phyloP scores from a whole-genome alignment of 1,140 invertebrate species.

The Maniola jurtina region DNA sequence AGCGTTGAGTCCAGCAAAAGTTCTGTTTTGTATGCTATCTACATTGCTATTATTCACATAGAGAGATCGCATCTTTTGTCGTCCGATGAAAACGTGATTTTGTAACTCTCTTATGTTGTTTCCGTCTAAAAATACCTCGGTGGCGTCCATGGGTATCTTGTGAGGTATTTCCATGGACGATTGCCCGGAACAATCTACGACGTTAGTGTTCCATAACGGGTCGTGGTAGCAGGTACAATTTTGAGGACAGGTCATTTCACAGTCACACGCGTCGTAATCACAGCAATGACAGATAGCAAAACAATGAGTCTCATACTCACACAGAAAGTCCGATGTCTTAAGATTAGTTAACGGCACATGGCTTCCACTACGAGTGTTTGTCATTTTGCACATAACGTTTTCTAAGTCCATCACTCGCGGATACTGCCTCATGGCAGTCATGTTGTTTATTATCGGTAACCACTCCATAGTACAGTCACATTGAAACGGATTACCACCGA shows the following conservation, averaged over 20 bases:
- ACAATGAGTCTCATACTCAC: conserved; percentile 94
- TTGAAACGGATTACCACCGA: conserved; percentile 93
- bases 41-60: conserved; percentile 93
- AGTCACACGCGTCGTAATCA: conserved; percentile 96
- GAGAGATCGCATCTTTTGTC: conserved; percentile 92
- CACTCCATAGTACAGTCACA: conserved; percentile 96
- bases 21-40: conserved; percentile 93
- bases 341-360: conserved; percentile 83
- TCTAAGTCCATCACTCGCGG: conserved; percentile 92
- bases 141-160: conserved; percentile 95
- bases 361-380: conserved; percentile 85
- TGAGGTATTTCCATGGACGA: conserved; percentile 87
- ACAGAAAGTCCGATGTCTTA: conserved; percentile 91
- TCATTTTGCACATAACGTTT: conserved; percentile 90
- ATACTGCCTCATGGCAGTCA: conserved; percentile 88
- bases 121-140: conserved; percentile 94
- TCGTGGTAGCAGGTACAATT: conserved; percentile 96
- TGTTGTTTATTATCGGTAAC: conserved; percentile 92
- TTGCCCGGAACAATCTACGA: conserved; percentile 92
- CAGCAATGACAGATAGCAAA: conserved; percentile 96
- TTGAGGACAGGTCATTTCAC: conserved; percentile 95
- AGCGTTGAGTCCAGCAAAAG: conserved; percentile 92
- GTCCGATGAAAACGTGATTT: conserved; percentile 94
- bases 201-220: conserved; percentile 94
- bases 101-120: conserved; percentile 91